Evolutionary conservation across 2,797 vertebrate species (phyloP), one percentile per base, ranked within the genome.

Genomic region (Danionella dracula): DNA sequence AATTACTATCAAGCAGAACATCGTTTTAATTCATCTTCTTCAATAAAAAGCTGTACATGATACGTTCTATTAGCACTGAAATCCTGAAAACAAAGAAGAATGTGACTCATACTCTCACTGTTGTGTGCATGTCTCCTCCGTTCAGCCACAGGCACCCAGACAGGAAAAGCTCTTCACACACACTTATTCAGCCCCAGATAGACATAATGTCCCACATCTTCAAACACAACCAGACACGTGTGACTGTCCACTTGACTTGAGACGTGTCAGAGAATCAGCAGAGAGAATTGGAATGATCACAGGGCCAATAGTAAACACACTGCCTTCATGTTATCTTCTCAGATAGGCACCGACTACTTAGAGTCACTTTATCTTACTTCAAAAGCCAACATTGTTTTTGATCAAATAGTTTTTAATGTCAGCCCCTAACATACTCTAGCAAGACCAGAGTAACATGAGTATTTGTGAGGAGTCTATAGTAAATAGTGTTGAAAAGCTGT

Each of bases 401-500:
- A 56, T 19, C 0, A 5, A 16, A 19, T 10, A 45, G 8, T 21
- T 27, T 20, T 57, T 35, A 23, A 45, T 40, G 29, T 5, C 15
- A 11, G 15, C 6, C 9, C 11, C 44, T 34, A 46, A 20, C 58
- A 19, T 29, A 48, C 13, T 46, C 19, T 8, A 5, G 48, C 46
- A 35, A 27, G 16, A 40, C n/a, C n/a, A 5, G 37, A 50, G 50
- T 45, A 64, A 57, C 54, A 17, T 11, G 31, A 69, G 17, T 56
- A 15, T 0, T 31, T 62, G 68, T 60, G 66, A 77, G 65, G 59
- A 19, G 40, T 44, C 8, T 23, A 75, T 57, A 73, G 70, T 74
- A 60, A 66, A 77, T 16, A 46, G 64, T 69, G 81, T 78, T 80
- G 80, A 81, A 81, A 81, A 50, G 66, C 27, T 75, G 67, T 59